Conservation (phyloP, 2,797 vertebrate species). For the Urophycis tenuis region DNA sequence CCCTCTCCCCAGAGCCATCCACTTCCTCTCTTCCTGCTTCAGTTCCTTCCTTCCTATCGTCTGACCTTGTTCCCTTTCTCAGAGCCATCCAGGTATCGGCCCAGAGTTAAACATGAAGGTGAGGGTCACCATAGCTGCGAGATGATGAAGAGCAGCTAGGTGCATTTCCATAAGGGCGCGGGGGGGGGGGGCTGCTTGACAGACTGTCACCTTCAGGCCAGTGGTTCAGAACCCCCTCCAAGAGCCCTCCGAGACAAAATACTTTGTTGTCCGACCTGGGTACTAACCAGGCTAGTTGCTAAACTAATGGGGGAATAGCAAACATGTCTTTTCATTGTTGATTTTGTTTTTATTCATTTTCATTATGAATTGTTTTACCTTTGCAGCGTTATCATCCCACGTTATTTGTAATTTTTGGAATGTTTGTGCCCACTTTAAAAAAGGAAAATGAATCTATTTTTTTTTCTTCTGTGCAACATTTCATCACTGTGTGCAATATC, state of each 20-base stretch:
- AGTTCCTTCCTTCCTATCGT: background rate
- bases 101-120: constrained; percentile 75
- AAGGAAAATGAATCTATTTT: constrained; percentile 59
- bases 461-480: constrained; percentile 74
- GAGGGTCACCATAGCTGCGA: constrained; percentile 69
- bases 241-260: constrained; percentile 35
- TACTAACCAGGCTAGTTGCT: constrained; percentile 63
- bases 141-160: constrained; percentile 57
- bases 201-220: constrained; percentile 43
- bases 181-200: constrained; percentile 2
- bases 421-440: constrained; percentile 67
- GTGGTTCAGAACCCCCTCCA: constrained; percentile 32
- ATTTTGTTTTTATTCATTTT: constrained; percentile 21
- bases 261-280: constrained; percentile 59
- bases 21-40: background rate
- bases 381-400: constrained; percentile 75
- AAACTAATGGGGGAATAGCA: constrained; percentile 65
- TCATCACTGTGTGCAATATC: constrained; percentile 83
- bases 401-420: constrained; percentile 73
- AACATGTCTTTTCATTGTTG: constrained; percentile 59
- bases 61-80: constrained; percentile 38
- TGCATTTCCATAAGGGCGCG: constrained; percentile 33
- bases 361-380: constrained; percentile 55
- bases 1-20: constrained; percentile 36
- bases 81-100: constrained; percentile 72